A percentile compares a stretch with the other conserved stretches of the same genome.
Evolutionary conservation across 2,888 invertebrate genomes (phyloP).

Genomic region (Lobophora halterata): DNA sequence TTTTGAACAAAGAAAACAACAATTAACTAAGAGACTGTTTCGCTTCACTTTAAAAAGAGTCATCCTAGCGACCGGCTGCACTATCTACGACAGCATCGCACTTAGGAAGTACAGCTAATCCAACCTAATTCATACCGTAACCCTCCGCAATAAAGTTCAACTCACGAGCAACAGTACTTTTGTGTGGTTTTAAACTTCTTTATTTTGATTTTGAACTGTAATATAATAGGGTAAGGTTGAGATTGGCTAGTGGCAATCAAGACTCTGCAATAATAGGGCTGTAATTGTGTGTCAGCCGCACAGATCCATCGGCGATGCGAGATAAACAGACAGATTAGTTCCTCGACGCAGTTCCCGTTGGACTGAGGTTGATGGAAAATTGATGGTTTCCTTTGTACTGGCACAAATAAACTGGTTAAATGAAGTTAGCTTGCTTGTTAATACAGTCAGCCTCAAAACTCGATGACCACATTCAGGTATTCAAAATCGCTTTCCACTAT

Average conservation of each 20-base stretch:
- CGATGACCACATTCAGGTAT: too few relatives aligned
- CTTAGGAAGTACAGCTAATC: too few relatives aligned
- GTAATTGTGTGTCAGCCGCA: conserved; percentile 52
- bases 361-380: conserved; percentile 15
- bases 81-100: conserved; percentile 24
- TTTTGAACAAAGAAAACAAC: conserved; percentile 18
- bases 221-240: neutral
- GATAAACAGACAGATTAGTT: conserved; percentile 36
- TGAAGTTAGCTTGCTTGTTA: too few relatives aligned
- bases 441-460: too few relatives aligned
- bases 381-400: too few relatives aligned
- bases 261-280: conserved; percentile 31
- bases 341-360: conserved; percentile 20
- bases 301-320: conserved; percentile 36
- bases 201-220: neutral
- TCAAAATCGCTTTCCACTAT: too few relatives aligned
- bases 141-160: neutral
- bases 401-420: too few relatives aligned
- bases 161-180: neutral
- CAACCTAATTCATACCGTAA: conserved; percentile 23
- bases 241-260: conserved; percentile 3
- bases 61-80: conserved; percentile 16
- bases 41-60: conserved; percentile 28
- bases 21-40: conserved; percentile 23
- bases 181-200: neutral